A percentile compares a stretch with the other conserved stretches of the same genome.
Conservation (phyloP, 2,888 invertebrate genomes). For the Tricholauxania praeusta region DNA sequence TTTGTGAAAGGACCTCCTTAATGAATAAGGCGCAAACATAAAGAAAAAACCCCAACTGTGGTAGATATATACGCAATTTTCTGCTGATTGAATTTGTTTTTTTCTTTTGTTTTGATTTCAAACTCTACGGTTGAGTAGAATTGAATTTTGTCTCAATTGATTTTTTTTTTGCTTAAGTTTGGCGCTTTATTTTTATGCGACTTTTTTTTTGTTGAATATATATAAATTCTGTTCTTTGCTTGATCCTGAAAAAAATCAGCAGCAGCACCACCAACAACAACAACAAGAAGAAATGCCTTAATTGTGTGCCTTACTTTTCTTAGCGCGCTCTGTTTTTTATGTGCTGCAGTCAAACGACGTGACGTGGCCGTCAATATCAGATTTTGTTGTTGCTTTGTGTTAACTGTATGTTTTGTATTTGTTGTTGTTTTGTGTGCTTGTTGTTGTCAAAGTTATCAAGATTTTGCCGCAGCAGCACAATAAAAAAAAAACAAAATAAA, state of each 20-base stretch:
- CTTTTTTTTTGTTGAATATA: no score
- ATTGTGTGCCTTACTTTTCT: conserved; percentile 24
- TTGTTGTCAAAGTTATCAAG: conserved; percentile 44
- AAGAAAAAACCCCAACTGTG: no score
- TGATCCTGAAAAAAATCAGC: conserved; percentile 30
- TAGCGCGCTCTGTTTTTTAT: conserved; percentile 33
- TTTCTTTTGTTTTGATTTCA: no score
- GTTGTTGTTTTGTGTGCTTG: conserved; percentile 5
- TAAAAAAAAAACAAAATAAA: conserved; percentile 24
- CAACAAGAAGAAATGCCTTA: not conserved
- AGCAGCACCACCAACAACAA: no score
- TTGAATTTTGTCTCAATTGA: no score
- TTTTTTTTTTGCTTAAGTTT: no score
- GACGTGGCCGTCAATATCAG: conserved; percentile 41
- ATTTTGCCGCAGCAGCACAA: conserved; percentile 26
- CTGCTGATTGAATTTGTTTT: no score
- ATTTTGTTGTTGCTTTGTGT: conserved; percentile 43
- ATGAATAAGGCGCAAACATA: no score
- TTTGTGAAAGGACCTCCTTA: no score
- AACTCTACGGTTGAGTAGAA: no score
- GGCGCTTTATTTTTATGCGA: no score
- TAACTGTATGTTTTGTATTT: conserved; percentile 5
- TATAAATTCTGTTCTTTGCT: conserved; percentile 4
- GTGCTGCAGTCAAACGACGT: conserved; percentile 9
- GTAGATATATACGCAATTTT: no score